A percentile compares a stretch with the other conserved stretches of the same genome.
Evolutionary conservation across 2,797 vertebrate genomes (phyloP).

Genomic region (Dicrostonyx torquatus): DNA sequence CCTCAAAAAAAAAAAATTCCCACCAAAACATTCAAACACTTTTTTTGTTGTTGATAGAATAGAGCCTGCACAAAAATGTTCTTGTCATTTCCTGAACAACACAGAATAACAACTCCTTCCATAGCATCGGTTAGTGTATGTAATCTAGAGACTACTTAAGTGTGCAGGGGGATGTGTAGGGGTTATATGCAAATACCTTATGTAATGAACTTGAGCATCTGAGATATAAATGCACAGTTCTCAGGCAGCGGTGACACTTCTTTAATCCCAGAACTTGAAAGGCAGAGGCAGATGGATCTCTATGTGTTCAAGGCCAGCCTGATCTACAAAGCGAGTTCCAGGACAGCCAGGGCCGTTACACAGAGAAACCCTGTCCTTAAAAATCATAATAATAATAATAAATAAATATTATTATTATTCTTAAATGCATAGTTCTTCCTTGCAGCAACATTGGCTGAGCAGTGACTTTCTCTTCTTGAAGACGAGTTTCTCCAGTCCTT

Average conservation of each 20-base stretch:
- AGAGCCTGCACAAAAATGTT: neutral
- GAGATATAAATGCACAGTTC: neutral
- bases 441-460: neutral
- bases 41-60: neutral
- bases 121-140: neutral
- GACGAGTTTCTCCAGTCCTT: neutral
- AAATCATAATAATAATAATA: neutral
- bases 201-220: neutral
- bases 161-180: neutral
- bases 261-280: neutral
- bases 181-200: neutral
- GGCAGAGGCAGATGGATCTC: neutral
- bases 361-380: neutral
- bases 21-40: neutral
- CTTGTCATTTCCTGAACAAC: neutral
- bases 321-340: neutral
- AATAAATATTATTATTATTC: neutral
- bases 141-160: neutral
- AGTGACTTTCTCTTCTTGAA: neutral
- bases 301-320: neutral
- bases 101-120: neutral
- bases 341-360: neutral
- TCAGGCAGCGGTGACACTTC: neutral
- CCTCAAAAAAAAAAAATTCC: neutral
- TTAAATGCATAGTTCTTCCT: neutral